A percentile compares a stretch with the other conserved stretches of the same genome.
Conservation (phyloP, 2,113 vertebrate genomes). For the Engystomops pustulosus region DNA sequence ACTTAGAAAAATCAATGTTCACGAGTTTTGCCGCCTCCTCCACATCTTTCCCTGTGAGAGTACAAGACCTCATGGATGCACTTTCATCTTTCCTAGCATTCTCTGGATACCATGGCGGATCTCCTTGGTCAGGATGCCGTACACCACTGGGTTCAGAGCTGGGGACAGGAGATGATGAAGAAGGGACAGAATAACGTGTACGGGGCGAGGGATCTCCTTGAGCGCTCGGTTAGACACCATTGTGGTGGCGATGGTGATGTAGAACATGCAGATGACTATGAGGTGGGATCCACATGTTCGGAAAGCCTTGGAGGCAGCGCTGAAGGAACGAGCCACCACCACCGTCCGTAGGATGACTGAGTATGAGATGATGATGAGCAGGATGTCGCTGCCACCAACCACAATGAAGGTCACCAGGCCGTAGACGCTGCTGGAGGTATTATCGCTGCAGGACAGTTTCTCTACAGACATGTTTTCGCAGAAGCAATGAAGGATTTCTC, state of each 20-base stretch:
- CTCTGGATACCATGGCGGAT: constrained; percentile 26
- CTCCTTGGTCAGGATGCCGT: constrained; percentile 50
- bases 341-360: constrained; percentile 10
- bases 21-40: no score
- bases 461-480: constrained; percentile 54
- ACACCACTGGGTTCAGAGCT: constrained; percentile 46
- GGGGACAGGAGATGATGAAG: constrained; percentile 47
- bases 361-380: constrained; percentile 44
- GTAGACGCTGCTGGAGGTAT: constrained; percentile 16
- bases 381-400: constrained; percentile 40
- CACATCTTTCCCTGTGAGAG: no score
- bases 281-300: constrained; percentile 52
- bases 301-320: constrained; percentile 37
- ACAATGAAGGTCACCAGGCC: constrained; percentile 28
- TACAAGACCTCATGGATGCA: background rate
- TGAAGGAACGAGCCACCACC: background rate
- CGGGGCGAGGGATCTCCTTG: constrained; percentile 3
- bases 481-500: constrained; percentile 48
- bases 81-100: constrained; percentile 3
- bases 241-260: constrained; percentile 35
- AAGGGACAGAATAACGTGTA: constrained; percentile 36
- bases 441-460: constrained; percentile 43
- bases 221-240: constrained; percentile 9
- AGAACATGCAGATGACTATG: constrained; percentile 49
- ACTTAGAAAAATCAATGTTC: no score